A percentile compares a stretch with the other conserved stretches of the same genome.
Evolutionary conservation across 1,140 invertebrate species (phyloP).

Genomic region (Yoshiicerus persimilis): DNA sequence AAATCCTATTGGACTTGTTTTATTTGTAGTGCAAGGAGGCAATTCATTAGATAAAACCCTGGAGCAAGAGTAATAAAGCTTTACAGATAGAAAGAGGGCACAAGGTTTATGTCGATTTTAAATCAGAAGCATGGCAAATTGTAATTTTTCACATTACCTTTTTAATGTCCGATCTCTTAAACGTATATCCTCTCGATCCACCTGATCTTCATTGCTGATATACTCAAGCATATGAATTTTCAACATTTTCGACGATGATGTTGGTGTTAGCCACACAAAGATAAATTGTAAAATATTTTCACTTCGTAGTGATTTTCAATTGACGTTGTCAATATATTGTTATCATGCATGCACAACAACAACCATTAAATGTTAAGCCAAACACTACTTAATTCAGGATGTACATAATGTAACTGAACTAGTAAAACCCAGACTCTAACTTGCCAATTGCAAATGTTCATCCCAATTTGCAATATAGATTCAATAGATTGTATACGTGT

Average conservation of each 20-base stretch:
- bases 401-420: not conserved
- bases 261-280: not conserved
- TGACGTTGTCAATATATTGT: not conserved
- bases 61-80: not conserved
- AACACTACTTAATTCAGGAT: not conserved
- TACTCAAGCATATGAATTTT: constrained; percentile 46
- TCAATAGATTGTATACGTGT: too few species aligned
- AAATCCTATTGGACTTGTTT: constrained; percentile 15
- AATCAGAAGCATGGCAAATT: constrained; percentile 6
- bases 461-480: not conserved
- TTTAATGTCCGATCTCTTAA: constrained; percentile 38
- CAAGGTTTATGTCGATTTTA: not conserved
- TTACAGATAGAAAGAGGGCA: constrained; percentile 13
- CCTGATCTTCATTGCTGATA: constrained; percentile 43
- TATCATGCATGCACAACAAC: not conserved
- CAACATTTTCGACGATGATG: constrained; percentile 35
- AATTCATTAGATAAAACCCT: constrained; percentile 2
- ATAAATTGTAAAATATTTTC: not conserved
- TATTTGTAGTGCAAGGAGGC: constrained; percentile 12
- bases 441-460: not conserved
- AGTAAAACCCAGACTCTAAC: not conserved
- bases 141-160: constrained; percentile 8
- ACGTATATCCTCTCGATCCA: constrained; percentile 39
- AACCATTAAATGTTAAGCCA: not conserved
- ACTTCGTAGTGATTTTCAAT: not conserved